These are phyloP conservation scores for Piprites chloris DNA, from an alignment of 2,113 vertebrate genomes.

Conservation along the genomic window DNA sequence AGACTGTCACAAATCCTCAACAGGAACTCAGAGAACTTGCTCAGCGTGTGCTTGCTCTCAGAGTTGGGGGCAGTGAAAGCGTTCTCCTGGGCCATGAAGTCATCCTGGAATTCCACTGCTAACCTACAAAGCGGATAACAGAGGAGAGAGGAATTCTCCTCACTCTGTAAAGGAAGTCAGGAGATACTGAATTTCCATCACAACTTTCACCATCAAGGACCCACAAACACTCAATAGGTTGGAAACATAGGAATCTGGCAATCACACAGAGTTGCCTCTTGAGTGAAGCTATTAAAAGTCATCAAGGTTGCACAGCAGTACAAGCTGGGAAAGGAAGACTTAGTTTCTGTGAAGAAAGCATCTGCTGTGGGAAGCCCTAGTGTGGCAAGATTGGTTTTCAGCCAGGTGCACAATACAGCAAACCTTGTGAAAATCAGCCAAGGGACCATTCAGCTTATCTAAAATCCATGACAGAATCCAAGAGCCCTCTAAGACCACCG, in stretches of 20 bases:
- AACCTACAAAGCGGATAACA: slow-evolving; percentile 71
- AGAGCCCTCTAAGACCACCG: not conserved
- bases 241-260: not conserved
- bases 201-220: not conserved
- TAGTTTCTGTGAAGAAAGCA: not conserved
- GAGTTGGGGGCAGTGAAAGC: slow-evolving; percentile 84
- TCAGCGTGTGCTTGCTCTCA: slow-evolving; percentile 76
- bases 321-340: not conserved
- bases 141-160: not conserved
- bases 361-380: not conserved
- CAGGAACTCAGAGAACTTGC: slow-evolving; percentile 84
- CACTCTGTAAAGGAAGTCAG: not conserved
- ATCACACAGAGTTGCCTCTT: not conserved
- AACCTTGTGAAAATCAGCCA: not conserved
- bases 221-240: not conserved
- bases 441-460: not conserved
- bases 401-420: not conserved
- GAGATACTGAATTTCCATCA: not conserved
- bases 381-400: not conserved
- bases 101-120: slow-evolving; percentile 81
- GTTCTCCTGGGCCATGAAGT: slow-evolving; percentile 83
- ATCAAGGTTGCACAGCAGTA: not conserved
- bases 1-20: slow-evolving; percentile 83
- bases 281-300: not conserved
- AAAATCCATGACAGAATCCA: not conserved